These are phyloP conservation scores for Corydoras sp. DNA, from an alignment of 2,113 vertebrate genomes.

Conservation along the genomic window DNA sequence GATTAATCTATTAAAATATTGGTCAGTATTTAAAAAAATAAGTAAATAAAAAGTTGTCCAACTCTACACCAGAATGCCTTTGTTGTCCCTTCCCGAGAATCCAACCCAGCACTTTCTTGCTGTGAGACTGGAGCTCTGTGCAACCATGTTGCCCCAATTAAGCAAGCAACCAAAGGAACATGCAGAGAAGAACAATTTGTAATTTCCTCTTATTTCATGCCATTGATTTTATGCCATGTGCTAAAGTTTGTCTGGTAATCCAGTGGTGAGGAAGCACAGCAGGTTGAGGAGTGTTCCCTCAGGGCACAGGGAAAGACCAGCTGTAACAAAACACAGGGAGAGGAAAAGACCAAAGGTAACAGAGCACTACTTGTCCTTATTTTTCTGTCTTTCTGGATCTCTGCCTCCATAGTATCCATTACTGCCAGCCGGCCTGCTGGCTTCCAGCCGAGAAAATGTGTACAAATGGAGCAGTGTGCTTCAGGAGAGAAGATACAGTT, in stretches of 20 bases:
- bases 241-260: neutral
- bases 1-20: too few species aligned
- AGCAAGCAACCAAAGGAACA: too few species aligned
- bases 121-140: too few species aligned
- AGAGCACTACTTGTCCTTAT: neutral
- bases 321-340: neutral
- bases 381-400: conserved; percentile 16
- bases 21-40: too few species aligned
- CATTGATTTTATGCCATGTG: neutral
- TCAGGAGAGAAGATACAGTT: conserved; percentile 19
- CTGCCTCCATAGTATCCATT: conserved; percentile 12
- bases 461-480: conserved; percentile 11
- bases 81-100: too few species aligned
- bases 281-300: neutral
- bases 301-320: neutral
- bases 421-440: conserved; percentile 6
- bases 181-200: too few species aligned
- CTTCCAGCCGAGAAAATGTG: conserved; percentile 14
- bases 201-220: too few species aligned
- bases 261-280: neutral
- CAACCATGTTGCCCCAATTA: too few species aligned
- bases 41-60: too few species aligned
- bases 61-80: too few species aligned
- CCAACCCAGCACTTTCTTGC: too few species aligned
- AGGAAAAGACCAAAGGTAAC: conserved; percentile 1